phyloP scores from a whole-genome alignment of 2,888 invertebrate genomes.

The Lysandra bellargus region DNA sequence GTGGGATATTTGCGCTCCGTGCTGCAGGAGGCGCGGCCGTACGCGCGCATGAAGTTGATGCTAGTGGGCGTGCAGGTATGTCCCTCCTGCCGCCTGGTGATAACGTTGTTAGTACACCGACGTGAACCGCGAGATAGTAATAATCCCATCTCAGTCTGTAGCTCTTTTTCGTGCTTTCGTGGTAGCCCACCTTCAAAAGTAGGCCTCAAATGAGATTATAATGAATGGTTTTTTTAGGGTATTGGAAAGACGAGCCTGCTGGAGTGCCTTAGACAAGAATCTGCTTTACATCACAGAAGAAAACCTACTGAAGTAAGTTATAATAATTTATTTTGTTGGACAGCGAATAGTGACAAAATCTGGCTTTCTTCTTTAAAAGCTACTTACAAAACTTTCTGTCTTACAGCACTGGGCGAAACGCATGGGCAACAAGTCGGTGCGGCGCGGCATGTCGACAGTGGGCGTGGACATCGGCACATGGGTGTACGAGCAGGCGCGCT shows the following conservation, averaged over 20 bases:
- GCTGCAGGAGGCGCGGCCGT: constrained; percentile 92
- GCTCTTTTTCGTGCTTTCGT: too few species aligned
- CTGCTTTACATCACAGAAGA: constrained; percentile 85
- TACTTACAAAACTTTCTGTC: neutral
- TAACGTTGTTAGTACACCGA: too few species aligned
- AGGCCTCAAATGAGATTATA: too few species aligned
- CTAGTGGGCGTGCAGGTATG: constrained; percentile 91
- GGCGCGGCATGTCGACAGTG: constrained; percentile 94
- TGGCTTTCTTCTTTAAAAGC: neutral
- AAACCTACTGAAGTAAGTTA: constrained; percentile 83
- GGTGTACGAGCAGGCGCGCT: constrained; percentile 89
- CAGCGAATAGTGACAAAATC: too few species aligned
- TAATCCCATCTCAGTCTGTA: neutral
- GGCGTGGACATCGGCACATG: constrained; percentile 98
- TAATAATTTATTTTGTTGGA: neutral
- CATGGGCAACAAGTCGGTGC: constrained; percentile 93
- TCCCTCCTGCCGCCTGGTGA: too few species aligned
- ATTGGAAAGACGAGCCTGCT: constrained; percentile 95
- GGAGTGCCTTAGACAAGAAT: constrained; percentile 93
- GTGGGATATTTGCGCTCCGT: constrained; percentile 94
- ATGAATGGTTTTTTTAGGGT: constrained; percentile 52
- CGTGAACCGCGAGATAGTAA: neutral
- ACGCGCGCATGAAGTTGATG: constrained; percentile 97
- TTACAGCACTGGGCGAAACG: constrained; percentile 95
- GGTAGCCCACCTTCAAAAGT: too few species aligned